Base-by-base conservation (phyloP, 2,888 invertebrate species). In the Digitonthophagus gazella region DNA sequence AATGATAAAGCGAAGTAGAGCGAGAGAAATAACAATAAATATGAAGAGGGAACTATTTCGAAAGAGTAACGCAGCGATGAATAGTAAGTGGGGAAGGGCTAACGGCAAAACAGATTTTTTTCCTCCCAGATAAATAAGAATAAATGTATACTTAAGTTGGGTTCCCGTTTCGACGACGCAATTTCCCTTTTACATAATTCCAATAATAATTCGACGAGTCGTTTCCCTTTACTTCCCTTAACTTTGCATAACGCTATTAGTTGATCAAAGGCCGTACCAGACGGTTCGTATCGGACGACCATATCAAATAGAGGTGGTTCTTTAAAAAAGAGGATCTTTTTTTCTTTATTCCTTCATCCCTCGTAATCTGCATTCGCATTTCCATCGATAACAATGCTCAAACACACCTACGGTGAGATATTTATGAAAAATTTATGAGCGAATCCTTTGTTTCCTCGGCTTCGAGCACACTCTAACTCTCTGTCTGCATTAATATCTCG, bases 321-420 rank as follows among this genome's bases (percentile, higher is more conserved):
- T 44, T 44, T 11, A 5, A 44, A 44, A 44, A 44, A 44, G 6
- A 5, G 6, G 3, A 2, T 3, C 28, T 5, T 44, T 44, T 44
- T 44, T 44, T 44, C 28, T 2, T 44, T 44, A n/a, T 44, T 11
- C 28, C 11, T 44, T 44, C 11, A 44, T 44, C n/a, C n/a, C n/a
- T n/a, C 28, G 28, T 11, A 44, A 44, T 44, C 28, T 44, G 28
- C 28, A 44, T 44, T 44, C 28, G 61, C 76, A 80, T 81, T 81
- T 78, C 76, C 80, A 81, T 80, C 77, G 76, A 74, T 80, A 81
- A 80, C 80, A 78, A 80, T 75, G 66, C 76, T 78, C 78, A 77
- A 80, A 80, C 79, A 44, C 28, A 78, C 78, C 79, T 61, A n/a
- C 61, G 61, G 19, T 77, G 73, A 74, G 72, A 76, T 77, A 75